Conservation (phyloP, 2,888 invertebrate genomes). For the Dastarcus helophoroides region DNA sequence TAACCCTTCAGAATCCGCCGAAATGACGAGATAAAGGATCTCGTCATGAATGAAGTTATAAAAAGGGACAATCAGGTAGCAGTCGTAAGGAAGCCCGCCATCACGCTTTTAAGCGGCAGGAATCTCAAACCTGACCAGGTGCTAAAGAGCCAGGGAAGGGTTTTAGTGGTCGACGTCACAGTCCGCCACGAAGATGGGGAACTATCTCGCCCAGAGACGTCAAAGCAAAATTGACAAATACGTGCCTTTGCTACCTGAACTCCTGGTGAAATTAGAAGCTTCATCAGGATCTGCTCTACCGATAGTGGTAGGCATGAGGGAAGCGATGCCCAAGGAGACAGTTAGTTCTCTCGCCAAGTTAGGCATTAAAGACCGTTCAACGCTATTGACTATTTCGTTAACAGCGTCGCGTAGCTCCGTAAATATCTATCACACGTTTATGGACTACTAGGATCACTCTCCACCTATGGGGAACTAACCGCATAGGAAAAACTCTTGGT, state of each 20-base stretch:
- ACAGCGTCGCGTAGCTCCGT: conserved; percentile 22
- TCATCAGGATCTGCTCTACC: conserved; percentile 19
- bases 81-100: conserved; percentile 9
- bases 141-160: conserved; percentile 6
- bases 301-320: conserved; percentile 26
- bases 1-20: conserved; percentile 17
- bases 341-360: conserved; percentile 14
- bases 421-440: conserved; percentile 22
- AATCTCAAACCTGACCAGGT: conserved; percentile 4
- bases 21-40: conserved; percentile 15
- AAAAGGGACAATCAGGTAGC: no score
- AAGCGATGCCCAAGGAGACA: conserved; percentile 15
- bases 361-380: conserved; percentile 13
- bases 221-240: no score
- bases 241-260: no score
- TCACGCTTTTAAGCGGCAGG: conserved; percentile 7
- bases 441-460: conserved; percentile 20
- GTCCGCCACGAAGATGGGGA: conserved; percentile 10
- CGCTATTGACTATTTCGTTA: conserved; percentile 18
- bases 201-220: no score
- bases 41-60: conserved; percentile 2
- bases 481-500: no score
- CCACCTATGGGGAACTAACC: no score
- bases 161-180: conserved; percentile 17
- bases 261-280: no score